Evolutionary conservation across 2,113 vertebrate species (phyloP), one percentile per base, ranked within the genome.

Genomic region (Brachyhypopomus occidentalis): DNA sequence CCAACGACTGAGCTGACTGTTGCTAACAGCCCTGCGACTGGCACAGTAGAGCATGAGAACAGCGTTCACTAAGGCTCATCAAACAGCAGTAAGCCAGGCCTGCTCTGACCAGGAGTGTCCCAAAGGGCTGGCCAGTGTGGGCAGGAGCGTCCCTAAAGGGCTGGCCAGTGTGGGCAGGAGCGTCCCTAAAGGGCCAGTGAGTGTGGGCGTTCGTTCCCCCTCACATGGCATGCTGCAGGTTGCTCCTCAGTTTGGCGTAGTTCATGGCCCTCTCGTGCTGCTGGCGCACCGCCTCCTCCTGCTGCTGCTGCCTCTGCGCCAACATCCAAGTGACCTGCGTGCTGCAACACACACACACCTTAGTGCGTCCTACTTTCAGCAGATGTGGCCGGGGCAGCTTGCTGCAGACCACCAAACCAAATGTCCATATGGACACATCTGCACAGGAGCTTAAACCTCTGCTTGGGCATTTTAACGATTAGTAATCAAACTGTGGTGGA

Each of bases 271-370:
- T 96, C 93, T 99, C 98, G 89, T 99, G 98, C 72, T 99, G 97
- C 84, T 99, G 98, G 96, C 98, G 95, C 88, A 96, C 96, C 92
- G 96, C 95, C 90, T 99, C 97, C 92, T 99, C 97, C 73, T 99
- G 97, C 72, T 99, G 97, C 86, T 99, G 97, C 86, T 99, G 98
- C 91, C 98, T 96, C 93, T 99, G 98, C 88, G 98, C 96, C 91
- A 99, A 93, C 97, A 99, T 98, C 97, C 98, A 99, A 93, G 97
- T 98, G 93, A 98, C 97, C 94, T 99, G 98, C 90, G 97, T 96
- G 93, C 97, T 99, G 90, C n/a, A 88, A 5, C 81, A 86, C 74
- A 77, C 30, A 30, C 92, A 98, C 95, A 90, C 96, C 95, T 88
- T 97, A 52, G 2, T 11, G 14, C 41, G 9, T 41, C 9, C 41